These are phyloP conservation scores for Sakesphorus luctuosus DNA, from an alignment of 2,113 vertebrate genomes.

Conservation along the genomic window DNA sequence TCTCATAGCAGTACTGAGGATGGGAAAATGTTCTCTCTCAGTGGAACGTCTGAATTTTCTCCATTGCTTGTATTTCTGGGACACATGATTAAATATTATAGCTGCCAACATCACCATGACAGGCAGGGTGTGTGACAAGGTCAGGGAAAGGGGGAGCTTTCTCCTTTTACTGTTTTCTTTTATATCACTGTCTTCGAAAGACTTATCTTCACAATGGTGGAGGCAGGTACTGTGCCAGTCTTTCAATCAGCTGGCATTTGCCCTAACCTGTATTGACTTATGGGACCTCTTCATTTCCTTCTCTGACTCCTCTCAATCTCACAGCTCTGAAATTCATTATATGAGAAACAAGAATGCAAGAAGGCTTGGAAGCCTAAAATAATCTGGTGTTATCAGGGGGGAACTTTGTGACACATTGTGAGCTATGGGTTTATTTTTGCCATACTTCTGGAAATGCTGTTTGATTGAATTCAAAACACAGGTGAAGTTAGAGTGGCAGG, in stretches of 20 bases:
- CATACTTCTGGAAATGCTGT: neutral
- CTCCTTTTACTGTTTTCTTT: neutral
- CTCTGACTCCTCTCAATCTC: neutral
- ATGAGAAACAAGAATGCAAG: neutral
- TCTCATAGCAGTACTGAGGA: neutral
- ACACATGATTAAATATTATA: neutral
- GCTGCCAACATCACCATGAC: neutral
- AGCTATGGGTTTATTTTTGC: neutral
- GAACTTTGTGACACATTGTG: neutral
- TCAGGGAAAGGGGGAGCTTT: neutral
- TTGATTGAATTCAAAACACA: neutral
- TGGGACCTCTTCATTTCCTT: conserved; percentile 42
- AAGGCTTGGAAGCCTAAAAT: conserved; percentile 14
- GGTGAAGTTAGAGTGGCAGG: neutral
- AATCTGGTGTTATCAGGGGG: neutral
- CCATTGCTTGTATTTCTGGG: neutral
- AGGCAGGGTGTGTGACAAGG: neutral
- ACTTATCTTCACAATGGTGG: neutral
- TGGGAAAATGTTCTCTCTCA: neutral
- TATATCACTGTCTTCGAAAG: neutral
- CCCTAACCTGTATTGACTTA: conserved; percentile 14
- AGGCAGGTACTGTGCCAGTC: neutral
- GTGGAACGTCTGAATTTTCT: neutral
- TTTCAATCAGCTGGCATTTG: conserved; percentile 11
- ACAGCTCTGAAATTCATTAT: conserved; percentile 18